A percentile compares a stretch with the other conserved stretches of the same genome.
Conservation (phyloP, 2,113 vertebrate genomes). For the Harpagus bidentatus region DNA sequence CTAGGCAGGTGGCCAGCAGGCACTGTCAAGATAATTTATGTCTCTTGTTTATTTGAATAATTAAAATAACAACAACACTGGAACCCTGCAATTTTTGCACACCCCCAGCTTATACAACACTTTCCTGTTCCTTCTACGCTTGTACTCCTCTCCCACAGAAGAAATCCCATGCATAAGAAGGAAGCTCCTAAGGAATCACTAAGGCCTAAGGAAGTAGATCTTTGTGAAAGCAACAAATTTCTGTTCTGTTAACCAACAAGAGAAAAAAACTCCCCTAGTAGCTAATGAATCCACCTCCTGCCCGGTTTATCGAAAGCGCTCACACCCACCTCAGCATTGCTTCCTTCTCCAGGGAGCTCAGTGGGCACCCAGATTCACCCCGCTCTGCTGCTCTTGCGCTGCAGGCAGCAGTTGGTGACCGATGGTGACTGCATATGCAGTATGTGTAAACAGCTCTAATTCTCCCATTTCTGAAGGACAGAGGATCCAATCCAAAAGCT, state of each 20-base stretch:
- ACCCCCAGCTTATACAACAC: not conserved
- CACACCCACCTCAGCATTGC: not conserved
- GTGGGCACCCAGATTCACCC: not conserved
- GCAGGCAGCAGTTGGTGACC: not conserved
- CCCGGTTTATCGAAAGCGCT: not conserved
- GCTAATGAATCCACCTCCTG: not conserved
- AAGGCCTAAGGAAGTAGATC: not conserved
- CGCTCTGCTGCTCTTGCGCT: not conserved
- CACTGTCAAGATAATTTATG: slow-evolving; percentile 68
- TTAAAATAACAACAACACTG: slow-evolving; percentile 54
- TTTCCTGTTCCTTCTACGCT: not conserved
- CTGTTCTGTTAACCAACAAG: accelerated
- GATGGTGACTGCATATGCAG: accelerated
- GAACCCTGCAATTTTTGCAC: slow-evolving; percentile 36
- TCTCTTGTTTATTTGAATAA: slow-evolving; percentile 62
- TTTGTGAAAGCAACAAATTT: not conserved
- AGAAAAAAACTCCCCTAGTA: not conserved
- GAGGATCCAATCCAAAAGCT: not conserved
- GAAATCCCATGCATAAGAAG: not conserved
- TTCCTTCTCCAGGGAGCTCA: not conserved
- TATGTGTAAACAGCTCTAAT: not conserved
- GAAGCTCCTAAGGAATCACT: not conserved
- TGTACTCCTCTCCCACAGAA: not conserved
- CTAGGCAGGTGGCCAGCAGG: slow-evolving; percentile 59
- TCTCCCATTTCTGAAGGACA: not conserved